Percentiles rank a stretch among this genome's conserved stretches.
Conservation (phyloP, 2,888 invertebrate species). For the Ectemnius continuus region DNA sequence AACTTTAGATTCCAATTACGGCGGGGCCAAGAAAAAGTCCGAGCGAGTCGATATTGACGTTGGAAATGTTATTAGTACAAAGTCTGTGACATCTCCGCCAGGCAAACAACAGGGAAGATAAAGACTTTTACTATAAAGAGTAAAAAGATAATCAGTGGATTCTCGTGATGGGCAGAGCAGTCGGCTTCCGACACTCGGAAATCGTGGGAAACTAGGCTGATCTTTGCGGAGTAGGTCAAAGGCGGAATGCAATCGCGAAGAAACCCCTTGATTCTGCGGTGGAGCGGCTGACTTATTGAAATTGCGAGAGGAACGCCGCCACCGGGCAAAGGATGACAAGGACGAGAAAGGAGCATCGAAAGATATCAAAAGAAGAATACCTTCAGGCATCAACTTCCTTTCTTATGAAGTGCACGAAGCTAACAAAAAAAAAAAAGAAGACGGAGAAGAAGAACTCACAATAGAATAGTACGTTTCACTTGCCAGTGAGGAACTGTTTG, state of each 20-base stretch:
- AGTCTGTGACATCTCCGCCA: neutral
- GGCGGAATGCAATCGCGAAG: constrained; percentile 16
- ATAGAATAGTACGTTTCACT: neutral
- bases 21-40: neutral
- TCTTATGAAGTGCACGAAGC: neutral
- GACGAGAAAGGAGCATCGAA: neutral
- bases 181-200: neutral
- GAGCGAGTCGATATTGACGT: neutral
- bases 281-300: constrained; percentile 13
- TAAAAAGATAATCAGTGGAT: neutral
- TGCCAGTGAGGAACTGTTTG: neutral
- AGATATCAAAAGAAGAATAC: neutral
- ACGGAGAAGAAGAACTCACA: neutral
- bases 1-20: neutral
- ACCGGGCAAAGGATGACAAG: neutral
- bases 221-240: constrained; percentile 27
- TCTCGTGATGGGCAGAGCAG: neutral
- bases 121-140: constrained; percentile 6
- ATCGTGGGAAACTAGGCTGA: neutral
- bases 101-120: neutral
- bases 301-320: constrained; percentile 3
- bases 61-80: neutral
- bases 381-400: neutral
- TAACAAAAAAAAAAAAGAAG: neutral
- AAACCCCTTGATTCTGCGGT: neutral